Percentiles rank a stretch among this genome's conserved stretches.
Conservation (phyloP, 2,888 invertebrate genomes). For the Drosophila limbata region DNA sequence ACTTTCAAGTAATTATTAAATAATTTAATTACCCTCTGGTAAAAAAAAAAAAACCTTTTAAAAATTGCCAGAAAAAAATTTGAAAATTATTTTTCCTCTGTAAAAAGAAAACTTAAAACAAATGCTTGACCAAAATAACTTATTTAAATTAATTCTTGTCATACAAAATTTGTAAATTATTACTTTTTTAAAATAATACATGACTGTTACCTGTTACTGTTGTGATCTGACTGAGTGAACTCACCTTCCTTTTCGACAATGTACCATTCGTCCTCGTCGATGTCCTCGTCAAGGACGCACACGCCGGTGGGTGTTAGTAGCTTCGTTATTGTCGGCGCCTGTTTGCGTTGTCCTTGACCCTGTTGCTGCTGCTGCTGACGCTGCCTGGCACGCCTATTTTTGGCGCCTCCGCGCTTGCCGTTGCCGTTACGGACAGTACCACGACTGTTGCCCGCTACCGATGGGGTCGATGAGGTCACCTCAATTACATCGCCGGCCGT, state of each 20-base stretch:
- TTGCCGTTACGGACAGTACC: slow-evolving; percentile 45
- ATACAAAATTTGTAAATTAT: no score
- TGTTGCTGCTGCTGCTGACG: slow-evolving; percentile 43
- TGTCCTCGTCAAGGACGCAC: slow-evolving; percentile 69
- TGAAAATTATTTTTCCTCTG: no score
- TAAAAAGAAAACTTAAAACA: no score
- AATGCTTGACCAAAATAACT: no score
- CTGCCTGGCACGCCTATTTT: slow-evolving; percentile 55
- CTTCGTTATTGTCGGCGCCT: slow-evolving; percentile 68
- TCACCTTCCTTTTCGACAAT: slow-evolving; percentile 86
- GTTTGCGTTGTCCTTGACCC: slow-evolving; percentile 56
- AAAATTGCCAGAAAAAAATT: no score
- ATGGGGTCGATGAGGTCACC: slow-evolving; percentile 83
- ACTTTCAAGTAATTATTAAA: no score
- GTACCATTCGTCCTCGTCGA: slow-evolving; percentile 87
- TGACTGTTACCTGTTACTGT: no score
- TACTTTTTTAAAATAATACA: no score
- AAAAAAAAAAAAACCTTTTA: no score
- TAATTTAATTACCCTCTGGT: no score
- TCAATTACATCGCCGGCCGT: slow-evolving; percentile 75
- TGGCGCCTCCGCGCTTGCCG: slow-evolving; percentile 50
- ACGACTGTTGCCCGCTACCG: slow-evolving; percentile 72
- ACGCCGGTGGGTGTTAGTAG: slow-evolving; percentile 66
- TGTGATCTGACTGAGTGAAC: slow-evolving; percentile 30
- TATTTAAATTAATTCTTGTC: no score